Base-by-base conservation (phyloP, 2,888 invertebrate species). In the Leptopilina myrica region DNA sequence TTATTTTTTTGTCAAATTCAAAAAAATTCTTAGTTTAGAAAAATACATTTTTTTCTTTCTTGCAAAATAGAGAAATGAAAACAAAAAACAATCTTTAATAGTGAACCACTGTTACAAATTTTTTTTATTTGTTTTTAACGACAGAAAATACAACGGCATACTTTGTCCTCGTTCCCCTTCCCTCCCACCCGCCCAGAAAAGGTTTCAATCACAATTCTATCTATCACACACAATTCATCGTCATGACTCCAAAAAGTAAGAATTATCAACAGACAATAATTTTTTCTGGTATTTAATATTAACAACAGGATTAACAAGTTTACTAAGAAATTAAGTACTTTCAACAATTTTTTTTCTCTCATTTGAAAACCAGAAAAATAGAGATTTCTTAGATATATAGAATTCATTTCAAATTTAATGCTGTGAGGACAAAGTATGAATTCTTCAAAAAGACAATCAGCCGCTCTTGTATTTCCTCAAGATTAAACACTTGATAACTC, bases 401-500 rank as follows among this genome's bases (percentile, higher is more conserved):
- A 73, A 73, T 73, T 73, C n/a, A 73, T 73, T 53, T 59, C 73
- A 73, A 59, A 73, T 59, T 56, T 73, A 73, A 56, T 73, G 56
- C 56, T 56, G 33, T 33, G 73, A 73, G 56, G 56, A 73, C 73
- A 73, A 73, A 73, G 73, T 73, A 73, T 56, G 73, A 73, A 4
- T 33, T 53, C 14, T 56, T 33, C 26, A 65, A 67, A 56, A 40
- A 56, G 33, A 62, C 69, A 79, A 76, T 81, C 80, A 82, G 79
- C 76, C 79, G 82, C 78, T 82, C 81, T 81, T 80, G 78, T 81
- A 82, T 79, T 83, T 79, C 78, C 80, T 80, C 82, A 82, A 82
- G 78, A 81, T 33, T 84, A 83, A 82, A 82, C 80, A 82, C 79
- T 79, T 83, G 79, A 66, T 46, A 66, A 66, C 9, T 83, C 81